phyloP scores from a whole-genome alignment of 2,113 vertebrate genomes.

The Oenanthe melanoleuca region DNA sequence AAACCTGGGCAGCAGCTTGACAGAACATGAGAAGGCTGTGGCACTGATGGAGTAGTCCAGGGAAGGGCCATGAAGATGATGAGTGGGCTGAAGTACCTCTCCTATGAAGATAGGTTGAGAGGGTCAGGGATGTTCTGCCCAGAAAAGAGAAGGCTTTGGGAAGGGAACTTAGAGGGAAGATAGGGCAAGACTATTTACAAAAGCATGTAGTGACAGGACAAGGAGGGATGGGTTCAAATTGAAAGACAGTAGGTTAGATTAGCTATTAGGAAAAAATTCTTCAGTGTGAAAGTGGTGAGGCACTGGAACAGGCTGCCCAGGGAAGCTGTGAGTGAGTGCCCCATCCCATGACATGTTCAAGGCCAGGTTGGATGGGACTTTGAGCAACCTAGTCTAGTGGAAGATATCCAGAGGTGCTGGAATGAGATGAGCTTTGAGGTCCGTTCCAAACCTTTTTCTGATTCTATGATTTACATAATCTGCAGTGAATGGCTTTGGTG shows the following conservation, averaged over 20 bases:
- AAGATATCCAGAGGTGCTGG: not conserved
- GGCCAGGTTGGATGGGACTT: not conserved
- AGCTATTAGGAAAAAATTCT: not conserved
- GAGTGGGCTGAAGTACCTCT: not conserved
- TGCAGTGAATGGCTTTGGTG: not conserved
- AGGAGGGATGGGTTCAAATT: not conserved
- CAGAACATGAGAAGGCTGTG: not conserved
- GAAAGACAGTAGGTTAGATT: not conserved
- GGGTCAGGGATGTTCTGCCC: not conserved
- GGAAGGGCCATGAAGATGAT: not conserved
- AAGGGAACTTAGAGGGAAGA: not conserved
- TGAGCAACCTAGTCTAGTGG: not conserved
- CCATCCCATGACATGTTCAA: not conserved
- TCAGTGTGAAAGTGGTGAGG: not conserved
- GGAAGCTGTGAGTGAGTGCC: not conserved
- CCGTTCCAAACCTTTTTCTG: not conserved
- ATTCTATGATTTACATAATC: not conserved
- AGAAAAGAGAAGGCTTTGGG: fast-evolving
- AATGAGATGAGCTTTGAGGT: not conserved
- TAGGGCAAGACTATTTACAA: not conserved
- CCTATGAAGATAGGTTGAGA: not conserved
- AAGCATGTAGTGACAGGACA: not conserved
- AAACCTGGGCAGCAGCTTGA: not conserved
- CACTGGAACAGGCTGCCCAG: not conserved
- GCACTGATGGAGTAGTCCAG: not conserved